These are phyloP conservation scores for Ormyrus rosae DNA, from an alignment of 2,888 invertebrate species.

Conservation along the genomic window DNA sequence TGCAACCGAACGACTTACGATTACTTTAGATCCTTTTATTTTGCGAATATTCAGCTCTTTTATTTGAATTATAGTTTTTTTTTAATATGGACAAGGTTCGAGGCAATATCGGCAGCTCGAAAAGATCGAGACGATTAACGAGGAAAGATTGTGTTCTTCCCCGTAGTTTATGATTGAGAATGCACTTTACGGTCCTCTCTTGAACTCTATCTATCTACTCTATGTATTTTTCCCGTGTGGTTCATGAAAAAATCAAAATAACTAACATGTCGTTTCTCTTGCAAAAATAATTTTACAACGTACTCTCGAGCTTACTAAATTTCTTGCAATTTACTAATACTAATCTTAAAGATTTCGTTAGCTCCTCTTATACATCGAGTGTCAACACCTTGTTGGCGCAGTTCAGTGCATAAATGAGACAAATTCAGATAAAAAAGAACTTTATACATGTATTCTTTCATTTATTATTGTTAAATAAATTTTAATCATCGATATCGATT, in stretches of 20 bases:
- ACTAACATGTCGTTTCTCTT: constrained; percentile 38
- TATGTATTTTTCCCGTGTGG: constrained; percentile 51
- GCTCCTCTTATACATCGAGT: constrained; percentile 1
- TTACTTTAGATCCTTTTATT: background rate
- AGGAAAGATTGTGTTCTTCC: constrained; percentile 53
- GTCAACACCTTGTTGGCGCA: constrained; percentile 68
- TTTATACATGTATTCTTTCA: constrained; percentile 33
- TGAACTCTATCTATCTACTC: constrained; percentile 59
- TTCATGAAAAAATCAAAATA: constrained; percentile 36
- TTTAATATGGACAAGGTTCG: background rate
- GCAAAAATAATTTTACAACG: constrained; percentile 11
- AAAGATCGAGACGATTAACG: constrained; percentile 38
- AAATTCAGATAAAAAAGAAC: constrained; percentile 55
- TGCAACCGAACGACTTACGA: constrained; percentile 3
- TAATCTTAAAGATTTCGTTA: background rate
- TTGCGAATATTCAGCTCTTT: background rate
- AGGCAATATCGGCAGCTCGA: constrained; percentile 35
- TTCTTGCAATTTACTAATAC: background rate
- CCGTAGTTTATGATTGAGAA: constrained; percentile 59
- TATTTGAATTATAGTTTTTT: background rate
- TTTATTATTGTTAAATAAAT: constrained; percentile 33
- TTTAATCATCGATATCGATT: constrained; percentile 42
- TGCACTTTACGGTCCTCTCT: constrained; percentile 71
- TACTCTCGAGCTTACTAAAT: background rate
- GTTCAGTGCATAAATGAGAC: constrained; percentile 54